Evolutionary conservation across 2,888 invertebrate genomes (phyloP), one percentile per base, ranked within the genome.

Genomic region (Microdon myrmicae): DNA sequence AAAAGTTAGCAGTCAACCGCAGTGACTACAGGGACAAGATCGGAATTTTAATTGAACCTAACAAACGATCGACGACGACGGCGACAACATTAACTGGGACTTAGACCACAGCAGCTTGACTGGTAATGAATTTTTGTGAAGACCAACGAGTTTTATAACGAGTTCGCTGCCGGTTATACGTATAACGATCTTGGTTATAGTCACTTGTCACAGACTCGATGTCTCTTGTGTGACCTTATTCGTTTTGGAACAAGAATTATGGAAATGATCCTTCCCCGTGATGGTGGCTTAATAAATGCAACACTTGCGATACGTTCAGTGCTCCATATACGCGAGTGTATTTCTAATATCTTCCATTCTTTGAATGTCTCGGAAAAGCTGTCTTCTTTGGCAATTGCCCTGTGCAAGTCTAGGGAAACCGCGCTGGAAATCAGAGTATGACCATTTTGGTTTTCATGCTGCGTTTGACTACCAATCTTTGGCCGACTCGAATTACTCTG

Each of bases 191-290:
- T 19, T 39, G 31, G 44, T 44, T 39, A 45, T 9, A 47, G 47
- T 54, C 37, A 47, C 48, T 37, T 41, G 22, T 31, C 51, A 45
- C 47, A 64, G 56, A 56, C 64, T 58, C 37, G 41, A 37, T 58
- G 56, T 58, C 64, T 51, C 41, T 58, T 58, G 51, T 43, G 45
- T 58, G 64, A 58, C 56, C 64, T 58, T 64, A 64, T 64, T 58
- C 64, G 45, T 51, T 47, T 48, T 37, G 12, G 41, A 61, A 39
- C 23, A 43, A 61, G 32, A 44, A 61, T 55, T 60, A 61, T 61
- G 55, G 34, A 37, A 61, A 61, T 54, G 26, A 45, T 35, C 26
- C 23, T 25, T 14, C 22, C 31, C 9, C 37, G 4, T 22, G 16
- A 39, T 39, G 39, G 31, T 38, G 38, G 10, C 22, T 14, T 19